A percentile compares a stretch with the other conserved stretches of the same genome.
phyloP scores from a whole-genome alignment of 2,113 vertebrate genomes.

The Parus major region DNA sequence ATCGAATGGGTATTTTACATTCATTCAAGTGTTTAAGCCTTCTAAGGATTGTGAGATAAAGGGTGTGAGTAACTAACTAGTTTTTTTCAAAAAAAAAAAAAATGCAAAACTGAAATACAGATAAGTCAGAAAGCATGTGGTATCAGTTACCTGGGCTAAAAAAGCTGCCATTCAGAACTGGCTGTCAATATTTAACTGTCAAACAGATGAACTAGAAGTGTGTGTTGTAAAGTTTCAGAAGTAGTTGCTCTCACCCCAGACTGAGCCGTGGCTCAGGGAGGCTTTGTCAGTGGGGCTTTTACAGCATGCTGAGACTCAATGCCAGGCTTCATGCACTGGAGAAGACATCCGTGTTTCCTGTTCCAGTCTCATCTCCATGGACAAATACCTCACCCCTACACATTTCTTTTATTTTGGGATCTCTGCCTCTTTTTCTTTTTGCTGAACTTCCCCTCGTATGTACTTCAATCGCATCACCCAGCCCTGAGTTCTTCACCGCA shows the following conservation, averaged over 20 bases:
- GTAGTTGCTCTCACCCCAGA: neutral
- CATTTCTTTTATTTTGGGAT: neutral
- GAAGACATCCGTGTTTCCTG: neutral
- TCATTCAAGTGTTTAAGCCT: neutral
- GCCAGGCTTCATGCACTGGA: neutral
- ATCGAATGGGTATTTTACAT: neutral
- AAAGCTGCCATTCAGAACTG: neutral
- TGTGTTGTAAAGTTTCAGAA: neutral
- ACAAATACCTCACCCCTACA: neutral
- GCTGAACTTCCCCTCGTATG: accelerated
- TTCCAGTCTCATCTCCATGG: neutral
- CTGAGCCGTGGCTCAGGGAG: neutral
- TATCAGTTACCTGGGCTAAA: neutral
- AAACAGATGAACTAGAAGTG: neutral
- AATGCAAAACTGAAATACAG: neutral
- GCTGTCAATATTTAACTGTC: neutral
- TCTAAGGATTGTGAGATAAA: neutral
- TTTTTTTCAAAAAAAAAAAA: neutral
- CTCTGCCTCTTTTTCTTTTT: neutral
- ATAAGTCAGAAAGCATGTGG: neutral
- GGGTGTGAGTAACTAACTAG: neutral
- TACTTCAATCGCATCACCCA: neutral
- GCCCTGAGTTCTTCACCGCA: neutral
- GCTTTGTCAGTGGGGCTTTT: neutral
- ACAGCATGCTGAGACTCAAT: neutral